phyloP scores from a whole-genome alignment of 2,797 vertebrate species.

The Rhynchotus rufescens region DNA sequence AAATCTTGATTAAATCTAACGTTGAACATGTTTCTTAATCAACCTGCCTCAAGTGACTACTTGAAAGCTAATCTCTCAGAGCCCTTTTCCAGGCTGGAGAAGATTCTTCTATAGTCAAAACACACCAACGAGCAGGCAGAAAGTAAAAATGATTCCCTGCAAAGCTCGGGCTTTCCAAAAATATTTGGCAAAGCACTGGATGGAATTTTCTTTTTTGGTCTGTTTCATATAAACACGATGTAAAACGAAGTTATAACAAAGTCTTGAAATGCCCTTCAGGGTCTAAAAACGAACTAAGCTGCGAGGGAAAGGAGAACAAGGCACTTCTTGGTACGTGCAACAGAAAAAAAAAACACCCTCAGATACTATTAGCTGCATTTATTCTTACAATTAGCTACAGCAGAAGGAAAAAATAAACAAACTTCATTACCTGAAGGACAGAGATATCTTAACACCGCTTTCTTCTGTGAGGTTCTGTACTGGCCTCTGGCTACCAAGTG shows the following conservation, averaged over 20 bases:
- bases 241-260: not conserved
- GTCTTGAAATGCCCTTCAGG: conserved; percentile 39
- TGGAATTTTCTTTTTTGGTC: not conserved
- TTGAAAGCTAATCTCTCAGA: conserved; percentile 23
- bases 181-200: conserved; percentile 10
- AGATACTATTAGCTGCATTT: not conserved
- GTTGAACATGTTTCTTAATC: conserved; percentile 3
- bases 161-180: conserved; percentile 25
- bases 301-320: not conserved
- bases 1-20: conserved; percentile 43
- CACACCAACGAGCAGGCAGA: conserved; percentile 21
- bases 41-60: conserved; percentile 20
- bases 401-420: not conserved
- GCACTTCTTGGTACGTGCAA: not conserved
- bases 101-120: not conserved
- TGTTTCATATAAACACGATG: not conserved
- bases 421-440: not conserved
- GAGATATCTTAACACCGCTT: not conserved
- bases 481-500: not conserved
- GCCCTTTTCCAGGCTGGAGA: not conserved
- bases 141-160: not conserved
- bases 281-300: not conserved
- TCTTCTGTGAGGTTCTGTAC: not conserved
- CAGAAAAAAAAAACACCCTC: not conserved
- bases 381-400: not conserved